Base-by-base conservation (phyloP, 2,888 invertebrate genomes). In the Charanyca ferruginea region DNA sequence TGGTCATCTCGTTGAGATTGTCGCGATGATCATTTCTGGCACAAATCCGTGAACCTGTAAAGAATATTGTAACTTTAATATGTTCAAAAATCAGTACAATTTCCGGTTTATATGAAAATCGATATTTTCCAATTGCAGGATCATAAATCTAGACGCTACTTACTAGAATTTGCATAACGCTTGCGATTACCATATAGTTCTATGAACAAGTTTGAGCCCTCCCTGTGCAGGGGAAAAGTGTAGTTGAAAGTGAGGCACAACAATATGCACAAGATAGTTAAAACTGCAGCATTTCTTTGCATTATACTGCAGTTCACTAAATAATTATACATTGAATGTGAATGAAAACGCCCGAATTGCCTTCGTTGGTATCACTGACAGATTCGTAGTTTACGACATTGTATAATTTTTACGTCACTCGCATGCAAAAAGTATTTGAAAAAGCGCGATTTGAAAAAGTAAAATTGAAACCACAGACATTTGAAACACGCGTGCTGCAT, bases 241-340 rank as follows among this genome's bases (percentile, higher is more conserved):
- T 88, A 93, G 80, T 93, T 92, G 28, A 91, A 88, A 35, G 89
- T 87, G 13, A 93, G 82, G 60, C 91, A 91, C 48, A 93, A 67
- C 44, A 93, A 72, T n/a, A 93, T 74, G 73, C 87, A 91, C 9
- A 86, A 74, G 2, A 87, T 77, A 6, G 87, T 85, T 38, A 92
- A 73, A 62, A 89, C 75, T 11, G 85, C 85, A 3, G 85, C 84
- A 80, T 88, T 88, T 71, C 83, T 88, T 32, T 84, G 85, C 93
- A 94, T 93, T 83, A 77, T 86, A 49, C 55, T 57, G 57, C 48
- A 45, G 51, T 23, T 69, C 7, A 59, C 48, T 8, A 75, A 73
- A 68, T 80, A 62, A 61, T 65, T 76, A 65, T 44, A 69, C 72
- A 80, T 83, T 78, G 18, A 80, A 42, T 49, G 16, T 48, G 47